A percentile compares a stretch with the other conserved stretches of the same genome.
Evolutionary conservation across 2,888 invertebrate species (phyloP).

Genomic region (Troides aeacus): DNA sequence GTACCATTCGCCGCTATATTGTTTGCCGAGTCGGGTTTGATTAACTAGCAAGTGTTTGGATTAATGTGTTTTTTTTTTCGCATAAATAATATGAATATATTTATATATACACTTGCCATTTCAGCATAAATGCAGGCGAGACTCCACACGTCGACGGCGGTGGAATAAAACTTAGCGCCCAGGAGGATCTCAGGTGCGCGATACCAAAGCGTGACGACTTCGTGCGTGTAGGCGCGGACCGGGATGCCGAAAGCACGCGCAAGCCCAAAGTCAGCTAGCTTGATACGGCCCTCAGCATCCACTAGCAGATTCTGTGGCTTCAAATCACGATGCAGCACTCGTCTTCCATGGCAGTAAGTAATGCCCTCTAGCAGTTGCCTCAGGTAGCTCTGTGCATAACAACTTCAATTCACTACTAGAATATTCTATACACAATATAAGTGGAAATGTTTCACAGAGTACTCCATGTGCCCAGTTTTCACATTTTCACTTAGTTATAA

Average conservation of each 20-base stretch:
- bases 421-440: too few relatives aligned
- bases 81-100: too few relatives aligned
- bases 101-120: conserved; percentile 70
- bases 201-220: conserved; percentile 96
- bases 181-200: conserved; percentile 97
- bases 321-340: conserved; percentile 94
- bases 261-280: conserved; percentile 97
- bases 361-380: conserved; percentile 93
- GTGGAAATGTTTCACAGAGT: too few relatives aligned
- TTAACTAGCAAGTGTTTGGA: too few relatives aligned
- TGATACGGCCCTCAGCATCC: conserved; percentile 91
- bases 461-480: too few relatives aligned
- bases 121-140: conserved; percentile 97
- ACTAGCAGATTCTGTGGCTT: conserved; percentile 98
- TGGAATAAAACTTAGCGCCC: conserved; percentile 93
- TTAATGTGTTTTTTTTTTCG: too few relatives aligned
- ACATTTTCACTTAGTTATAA: neutral
- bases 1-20: too few relatives aligned
- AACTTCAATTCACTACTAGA: neutral
- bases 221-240: conserved; percentile 95
- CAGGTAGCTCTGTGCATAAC: conserved; percentile 84
- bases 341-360: conserved; percentile 92
- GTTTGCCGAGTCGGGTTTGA: too few relatives aligned
- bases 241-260: conserved; percentile 96
- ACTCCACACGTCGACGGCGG: conserved; percentile 97